Evolutionary conservation across 2,797 vertebrate genomes (phyloP), one percentile per base, ranked within the genome.

Genomic region (Harpagifer antarcticus): DNA sequence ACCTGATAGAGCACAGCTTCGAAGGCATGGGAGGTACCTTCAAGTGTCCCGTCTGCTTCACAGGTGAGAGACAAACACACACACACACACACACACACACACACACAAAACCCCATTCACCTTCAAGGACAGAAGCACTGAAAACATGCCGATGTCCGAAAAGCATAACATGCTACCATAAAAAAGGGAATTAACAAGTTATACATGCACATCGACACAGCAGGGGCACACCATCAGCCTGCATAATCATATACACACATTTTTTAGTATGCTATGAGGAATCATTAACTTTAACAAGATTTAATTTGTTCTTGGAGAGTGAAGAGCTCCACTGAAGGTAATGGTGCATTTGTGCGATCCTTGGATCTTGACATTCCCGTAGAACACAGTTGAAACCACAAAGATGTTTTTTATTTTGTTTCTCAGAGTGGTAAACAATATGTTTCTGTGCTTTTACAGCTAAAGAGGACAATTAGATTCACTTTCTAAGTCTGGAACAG

Each of bases 1-100:
- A 99, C 96, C 97, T 99, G 96, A 99, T 99, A 87, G 98, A 99
- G 94, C 98, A 99, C 96, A 99, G 98, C 96, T 99, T 99, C 63
- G 98, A 99, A 96, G 98, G 98, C 94, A 99, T 99, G 98, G 98
- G 98, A 83, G 98, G 98, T 93, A 99, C 98, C 93, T 99, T 99
- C 96, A 99, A 99, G 95, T 99, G 98, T 95, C 98, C 98, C 61
- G 98, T 99, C 95, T 99, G 98, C 96, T 99, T 99, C 96, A 99
- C 98, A 98, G 98, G 98, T 99, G 96, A 96, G 96, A 84, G 74
- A 80, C 69, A 44, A 60, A 62, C 44, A 67, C 20, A 79, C 67
- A 57, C 55, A 48, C 27, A 43, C 50, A 55, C 33, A 64, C 43
- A 48, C 55, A 13, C 55, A 48, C 61, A 44, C n/a, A n/a, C 66